phyloP scores from a whole-genome alignment of 1,140 invertebrate genomes.

The Aleiodes sp. region DNA sequence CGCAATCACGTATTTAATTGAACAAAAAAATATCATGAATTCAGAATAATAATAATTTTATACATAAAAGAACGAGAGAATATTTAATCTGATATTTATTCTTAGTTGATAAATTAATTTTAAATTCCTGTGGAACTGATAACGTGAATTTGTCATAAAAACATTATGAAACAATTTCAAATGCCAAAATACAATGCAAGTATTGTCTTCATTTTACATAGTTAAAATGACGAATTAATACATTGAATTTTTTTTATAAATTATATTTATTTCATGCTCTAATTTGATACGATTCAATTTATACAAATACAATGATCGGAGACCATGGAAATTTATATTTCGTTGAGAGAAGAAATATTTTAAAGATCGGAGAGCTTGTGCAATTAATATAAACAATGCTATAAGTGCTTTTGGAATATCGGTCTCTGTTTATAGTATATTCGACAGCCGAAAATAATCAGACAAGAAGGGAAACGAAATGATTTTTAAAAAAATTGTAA shows the following conservation, averaged over 20 bases:
- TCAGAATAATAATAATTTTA: conserved; percentile 42
- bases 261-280: neutral
- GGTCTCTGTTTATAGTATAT: neutral
- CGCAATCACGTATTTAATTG: conserved; percentile 23
- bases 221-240: conserved; percentile 51
- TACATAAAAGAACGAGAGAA: conserved; percentile 41
- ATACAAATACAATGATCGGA: neutral
- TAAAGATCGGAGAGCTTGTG: conserved; percentile 2
- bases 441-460: conserved; percentile 21
- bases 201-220: conserved; percentile 56
- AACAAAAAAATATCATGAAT: conserved; percentile 18
- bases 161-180: neutral
- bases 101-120: conserved; percentile 36
- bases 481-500: conserved; percentile 48
- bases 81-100: conserved; percentile 55
- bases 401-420: conserved; percentile 19
- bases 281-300: neutral
- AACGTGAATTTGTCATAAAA: conserved; percentile 16
- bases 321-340: neutral
- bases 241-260: conserved; percentile 48
- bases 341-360: neutral
- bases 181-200: conserved; percentile 29
- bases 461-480: conserved; percentile 28
- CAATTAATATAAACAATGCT: conserved; percentile 23
- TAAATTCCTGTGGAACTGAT: conserved; percentile 11